Base-by-base conservation (phyloP, 2,797 vertebrate species). In the Chromobotia macracanthus region DNA sequence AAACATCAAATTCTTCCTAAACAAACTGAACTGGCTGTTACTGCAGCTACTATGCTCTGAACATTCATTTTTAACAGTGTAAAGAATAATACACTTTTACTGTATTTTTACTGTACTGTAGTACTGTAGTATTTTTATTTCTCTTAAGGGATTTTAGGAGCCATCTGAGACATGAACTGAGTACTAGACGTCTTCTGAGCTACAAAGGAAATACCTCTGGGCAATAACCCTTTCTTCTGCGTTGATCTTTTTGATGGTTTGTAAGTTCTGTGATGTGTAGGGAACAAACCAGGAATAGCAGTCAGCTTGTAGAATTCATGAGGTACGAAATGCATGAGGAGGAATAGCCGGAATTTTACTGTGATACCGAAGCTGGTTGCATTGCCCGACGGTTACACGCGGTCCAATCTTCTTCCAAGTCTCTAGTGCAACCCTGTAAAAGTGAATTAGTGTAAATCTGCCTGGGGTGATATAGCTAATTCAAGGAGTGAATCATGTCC, bases 391-490 rank as follows among this genome's bases (percentile, higher is more conserved):
- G 56, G 6, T 72, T 66, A 38, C 58, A 28, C 19, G 0, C 1
- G 12, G 21, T 35, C 18, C 46, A 63, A 11, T n/a, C 28, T 78
- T 70, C 48, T 18, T 35, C 50, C 48, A 21, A 64, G 68, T 79
- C 58, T 71, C n/a, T 60, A 31, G 77, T 66, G 77, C 61, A 66
- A 41, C 48, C 60, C 64, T 72, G 61, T 79, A 65, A 72, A 79
- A 79, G 77, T 72, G 69, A 79, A 79, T 79, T 79, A 79, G 68
- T 66, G 48, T 38, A 72, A 48, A 56, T 72, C 60, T 79, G 69
- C 77, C 69, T 48, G 50, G 50, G 61, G 68, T 79, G 23, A 72
- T 65, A 55, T 55, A 56, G 69, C 69, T 79, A 72, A 79, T 72
- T 79, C 69, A 65, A 66, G 50, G 50, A 66, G 21, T 65, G 60